phyloP scores from a whole-genome alignment of 2,797 vertebrate genomes.

The Lutjanus argentimaculatus region DNA sequence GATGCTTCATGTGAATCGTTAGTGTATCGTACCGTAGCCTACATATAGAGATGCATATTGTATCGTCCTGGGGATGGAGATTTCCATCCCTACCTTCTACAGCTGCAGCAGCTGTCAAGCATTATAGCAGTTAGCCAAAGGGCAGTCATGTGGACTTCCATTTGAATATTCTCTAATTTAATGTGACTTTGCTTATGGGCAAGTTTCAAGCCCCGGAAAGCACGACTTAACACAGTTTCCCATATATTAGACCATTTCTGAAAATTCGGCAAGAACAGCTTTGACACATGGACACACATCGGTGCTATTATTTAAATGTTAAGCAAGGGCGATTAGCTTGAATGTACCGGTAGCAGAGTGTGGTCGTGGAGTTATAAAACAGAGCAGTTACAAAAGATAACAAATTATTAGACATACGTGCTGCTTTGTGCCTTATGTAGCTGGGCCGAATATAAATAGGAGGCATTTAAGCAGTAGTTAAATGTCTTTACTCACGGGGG shows the following conservation, averaged over 20 bases:
- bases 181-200: neutral
- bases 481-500: fast-evolving
- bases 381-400: neutral
- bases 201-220: fast-evolving
- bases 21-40: no score
- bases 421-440: neutral
- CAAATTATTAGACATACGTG: fast-evolving
- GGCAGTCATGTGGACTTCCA: neutral
- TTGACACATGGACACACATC: fast-evolving
- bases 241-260: fast-evolving
- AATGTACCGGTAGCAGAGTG: neutral
- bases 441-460: constrained; percentile 12
- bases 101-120: neutral
- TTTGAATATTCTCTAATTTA: neutral
- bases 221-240: fast-evolving
- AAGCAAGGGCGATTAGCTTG: neutral
- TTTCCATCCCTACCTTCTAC: no score
- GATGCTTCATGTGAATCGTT: no score
- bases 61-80: no score
- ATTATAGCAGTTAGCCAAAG: neutral
- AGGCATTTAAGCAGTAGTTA: fast-evolving
- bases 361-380: no score
- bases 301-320: neutral
- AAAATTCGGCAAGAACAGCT: constrained; percentile 11
- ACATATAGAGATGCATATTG: no score